Evolutionary conservation across 2,888 invertebrate genomes (phyloP), one percentile per base, ranked within the genome.

Genomic region (Esperia sulphurella): DNA sequence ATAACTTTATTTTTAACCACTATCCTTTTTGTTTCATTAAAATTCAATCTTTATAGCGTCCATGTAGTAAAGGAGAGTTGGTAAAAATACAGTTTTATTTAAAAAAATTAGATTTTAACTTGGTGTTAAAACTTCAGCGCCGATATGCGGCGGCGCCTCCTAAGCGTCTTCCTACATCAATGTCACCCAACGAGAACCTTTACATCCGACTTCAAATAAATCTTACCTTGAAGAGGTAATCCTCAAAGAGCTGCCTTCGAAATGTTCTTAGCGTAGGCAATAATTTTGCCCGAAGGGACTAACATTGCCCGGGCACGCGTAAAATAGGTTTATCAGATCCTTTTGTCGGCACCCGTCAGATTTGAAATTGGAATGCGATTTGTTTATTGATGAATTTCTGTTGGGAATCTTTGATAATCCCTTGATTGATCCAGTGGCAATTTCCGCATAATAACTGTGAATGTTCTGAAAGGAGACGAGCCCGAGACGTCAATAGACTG

Each of bases 131-230:
- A 33, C 10, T 3, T 2, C 33, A 33, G 8, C 7, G 33, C 33
- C 2, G 2, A 33, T 6, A 33, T 10, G 33, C 33, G 10, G 33
- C 33, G 33, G 33, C 10, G 10, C 37, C 37, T 37, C 37, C n/a
- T 37, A 37, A 8, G 13, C 8, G n/a, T n/a, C 21, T 40, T 14
- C 40, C 38, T 39, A n/a, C 12, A 28, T 31, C 41, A 40, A 31
- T 29, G 14, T 39, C 28, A 21, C 38, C 29, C 28, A 42, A 47
- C 42, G 13, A n/a, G 40, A 42, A 46, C 46, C 48, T 45, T 49
- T 46, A 50, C 45, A 50, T 55, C 52, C 35, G 45, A 57, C 64
- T 64, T 63, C 62, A 63, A 67, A 71, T 68, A 71, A 71, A 71
- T 68, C 68, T 65, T 57, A 49, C 58, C 59, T 52, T 37, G 55